A percentile compares a stretch with the other conserved stretches of the same genome.
Conservation (phyloP, 1,140 invertebrate species). For the Dinoponera quadriceps region DNA sequence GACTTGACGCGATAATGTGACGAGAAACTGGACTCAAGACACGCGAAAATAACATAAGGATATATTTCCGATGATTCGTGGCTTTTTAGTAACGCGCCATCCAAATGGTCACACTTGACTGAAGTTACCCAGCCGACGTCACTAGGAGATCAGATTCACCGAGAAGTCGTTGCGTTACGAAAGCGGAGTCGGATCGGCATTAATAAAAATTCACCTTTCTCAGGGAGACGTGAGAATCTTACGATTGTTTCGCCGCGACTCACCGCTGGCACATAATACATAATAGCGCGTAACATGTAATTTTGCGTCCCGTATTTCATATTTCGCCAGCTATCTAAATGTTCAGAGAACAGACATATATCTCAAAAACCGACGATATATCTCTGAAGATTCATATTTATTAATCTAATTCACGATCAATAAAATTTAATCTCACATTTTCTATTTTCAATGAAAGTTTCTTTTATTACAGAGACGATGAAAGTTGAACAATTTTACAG, state of each 20-base stretch:
- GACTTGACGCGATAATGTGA: not conserved
- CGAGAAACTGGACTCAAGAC: not conserved
- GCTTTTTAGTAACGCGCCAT: conserved; percentile 73
- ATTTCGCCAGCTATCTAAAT: not conserved
- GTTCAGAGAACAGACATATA: not conserved
- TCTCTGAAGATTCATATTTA: no score
- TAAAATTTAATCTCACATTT: no score
- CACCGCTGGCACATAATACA: not conserved
- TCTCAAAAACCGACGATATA: not conserved
- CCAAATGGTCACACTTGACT: conserved; percentile 82
- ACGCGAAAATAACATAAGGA: not conserved
- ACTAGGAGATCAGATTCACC: conserved; percentile 77
- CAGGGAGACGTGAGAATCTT: not conserved
- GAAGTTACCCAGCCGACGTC: conserved; percentile 80
- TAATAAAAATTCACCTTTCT: conserved; percentile 43
- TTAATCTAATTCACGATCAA: no score
- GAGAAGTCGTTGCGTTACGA: conserved; percentile 63
- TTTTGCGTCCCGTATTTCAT: not conserved
- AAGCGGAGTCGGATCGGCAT: conserved; percentile 54
- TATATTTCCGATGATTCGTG: not conserved
- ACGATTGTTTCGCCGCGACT: not conserved
- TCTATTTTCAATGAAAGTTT: no score
- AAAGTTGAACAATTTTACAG: no score
- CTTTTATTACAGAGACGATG: no score
- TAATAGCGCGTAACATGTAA: not conserved